Evolutionary conservation across 2,797 vertebrate species (phyloP).

Genomic region (Hyperoplus immaculatus): DNA sequence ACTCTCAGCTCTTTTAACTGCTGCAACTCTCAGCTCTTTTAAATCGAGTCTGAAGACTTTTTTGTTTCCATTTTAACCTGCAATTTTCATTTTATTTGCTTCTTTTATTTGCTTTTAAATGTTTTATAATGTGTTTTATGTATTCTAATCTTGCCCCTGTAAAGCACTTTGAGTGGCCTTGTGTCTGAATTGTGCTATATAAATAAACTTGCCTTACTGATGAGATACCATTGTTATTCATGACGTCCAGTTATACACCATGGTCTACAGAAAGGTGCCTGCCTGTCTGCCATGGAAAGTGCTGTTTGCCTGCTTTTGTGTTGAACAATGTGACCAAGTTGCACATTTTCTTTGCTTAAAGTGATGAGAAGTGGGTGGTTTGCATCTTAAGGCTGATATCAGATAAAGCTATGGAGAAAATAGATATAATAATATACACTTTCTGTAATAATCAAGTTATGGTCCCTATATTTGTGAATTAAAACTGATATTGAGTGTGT

Average conservation of each 20-base stretch:
- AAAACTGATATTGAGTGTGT: conserved; percentile 2
- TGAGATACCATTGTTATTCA: conserved; percentile 21
- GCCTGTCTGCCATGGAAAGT: conserved; percentile 7
- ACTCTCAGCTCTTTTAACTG: too few species aligned
- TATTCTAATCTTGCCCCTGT: too few species aligned
- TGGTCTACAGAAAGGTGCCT: neutral
- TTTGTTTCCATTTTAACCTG: too few species aligned
- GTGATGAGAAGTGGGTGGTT: neutral
- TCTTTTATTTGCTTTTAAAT: too few species aligned
- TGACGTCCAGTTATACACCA: conserved; percentile 4
- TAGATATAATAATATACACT: neutral
- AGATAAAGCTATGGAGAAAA: neutral
- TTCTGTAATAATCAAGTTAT: neutral
- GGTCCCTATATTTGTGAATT: neutral
- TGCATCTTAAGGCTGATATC: neutral
- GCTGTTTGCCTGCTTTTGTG: conserved; percentile 3
- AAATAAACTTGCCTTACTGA: too few species aligned
- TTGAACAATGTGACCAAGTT: neutral
- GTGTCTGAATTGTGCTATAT: too few species aligned
- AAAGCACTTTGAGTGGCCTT: too few species aligned
- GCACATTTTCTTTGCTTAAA: neutral
- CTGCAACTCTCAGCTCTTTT: too few species aligned
- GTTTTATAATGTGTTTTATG: too few species aligned
- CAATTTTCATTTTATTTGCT: too few species aligned
- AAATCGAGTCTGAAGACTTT: too few species aligned